A percentile compares a stretch with the other conserved stretches of the same genome.
Conservation (phyloP, 2,113 vertebrate species). For the Girardinichthys multiradiatus region DNA sequence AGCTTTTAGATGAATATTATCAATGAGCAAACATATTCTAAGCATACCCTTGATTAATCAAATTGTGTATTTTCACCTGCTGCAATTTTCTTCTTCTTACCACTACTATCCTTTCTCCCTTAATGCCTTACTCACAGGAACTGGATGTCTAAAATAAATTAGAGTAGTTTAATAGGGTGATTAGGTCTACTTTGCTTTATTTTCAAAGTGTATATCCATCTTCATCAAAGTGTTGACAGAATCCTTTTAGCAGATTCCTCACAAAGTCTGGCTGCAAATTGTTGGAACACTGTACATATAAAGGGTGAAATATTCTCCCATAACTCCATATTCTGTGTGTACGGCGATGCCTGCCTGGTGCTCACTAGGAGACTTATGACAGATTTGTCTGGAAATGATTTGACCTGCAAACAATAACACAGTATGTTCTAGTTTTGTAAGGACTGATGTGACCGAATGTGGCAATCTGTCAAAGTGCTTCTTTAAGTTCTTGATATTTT, state of each 20-base stretch:
- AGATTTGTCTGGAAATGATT: neutral
- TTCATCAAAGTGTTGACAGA: conserved; percentile 59
- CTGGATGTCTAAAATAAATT: conserved; percentile 49
- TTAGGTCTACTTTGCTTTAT: conserved; percentile 44
- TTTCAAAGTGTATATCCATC: conserved; percentile 59
- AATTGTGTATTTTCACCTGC: neutral
- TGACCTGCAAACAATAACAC: neutral
- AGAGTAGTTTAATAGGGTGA: conserved; percentile 53
- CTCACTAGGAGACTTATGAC: too few relatives aligned
- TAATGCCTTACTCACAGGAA: conserved; percentile 2
- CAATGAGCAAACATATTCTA: neutral
- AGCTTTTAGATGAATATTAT: neutral
- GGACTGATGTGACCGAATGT: neutral
- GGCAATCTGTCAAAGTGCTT: too few relatives aligned
- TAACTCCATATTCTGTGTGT: neutral
- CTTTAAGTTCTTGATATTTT: neutral
- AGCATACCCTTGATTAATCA: neutral
- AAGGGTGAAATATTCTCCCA: neutral
- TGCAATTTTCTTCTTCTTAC: neutral
- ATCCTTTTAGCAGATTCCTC: conserved; percentile 40
- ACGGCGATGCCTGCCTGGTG: neutral
- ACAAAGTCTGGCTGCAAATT: neutral
- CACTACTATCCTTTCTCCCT: neutral
- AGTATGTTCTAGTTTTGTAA: neutral
- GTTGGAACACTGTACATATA: neutral